Base-by-base conservation (phyloP, 2,113 vertebrate genomes). In the Poicephalus meyeri region DNA sequence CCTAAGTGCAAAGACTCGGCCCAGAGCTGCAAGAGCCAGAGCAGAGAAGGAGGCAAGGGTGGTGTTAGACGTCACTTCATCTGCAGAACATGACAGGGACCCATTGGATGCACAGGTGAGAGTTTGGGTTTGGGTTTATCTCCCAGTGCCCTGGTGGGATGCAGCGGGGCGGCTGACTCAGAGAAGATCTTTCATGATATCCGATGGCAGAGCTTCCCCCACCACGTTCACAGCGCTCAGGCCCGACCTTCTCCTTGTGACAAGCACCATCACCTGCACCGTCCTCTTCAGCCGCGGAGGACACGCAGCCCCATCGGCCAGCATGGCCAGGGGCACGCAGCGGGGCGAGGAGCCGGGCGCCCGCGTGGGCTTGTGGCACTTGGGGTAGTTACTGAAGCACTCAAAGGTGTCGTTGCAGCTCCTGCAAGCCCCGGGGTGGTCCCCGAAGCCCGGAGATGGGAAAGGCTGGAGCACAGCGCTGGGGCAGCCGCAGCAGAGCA, bases 241-340 rank as follows among this genome's bases (percentile, higher is more conserved):
- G 21, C 76, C 92, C 0, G 97, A 52, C 53, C 79, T 88, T 0
- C 70, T 86, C 31, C 4, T 89, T 1, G 84, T 79, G 37, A 97
- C 90, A 10, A 96, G 94, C 85, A 98, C 96, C 92, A 95, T 79
- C 81, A 94, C 73, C 74, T 80, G 97, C 78, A 96, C 71, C 1
- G 71, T 56, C 33, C 92, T 65, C 23, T 84, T 60, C 63, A 92
- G 83, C 23, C 76, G 83, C 0, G 81, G 83, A 69, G 66, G 88
- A 63, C 70, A 39, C 12, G 74, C 60, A 1, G 73, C 65, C 31
- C 64, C 65, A 0, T 44, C 50, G 1, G 90, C 64, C 78, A 92
- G 81, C 64, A 87, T 6, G 8, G 88, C 87, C 86, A 92, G 60
- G 35, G 87, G 25, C 0, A 28, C 33, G 0, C 0, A 7, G 33